Evolutionary conservation across 2,113 vertebrate species (phyloP), one percentile per base, ranked within the genome.

Genomic region (Clarias macrocephalus): DNA sequence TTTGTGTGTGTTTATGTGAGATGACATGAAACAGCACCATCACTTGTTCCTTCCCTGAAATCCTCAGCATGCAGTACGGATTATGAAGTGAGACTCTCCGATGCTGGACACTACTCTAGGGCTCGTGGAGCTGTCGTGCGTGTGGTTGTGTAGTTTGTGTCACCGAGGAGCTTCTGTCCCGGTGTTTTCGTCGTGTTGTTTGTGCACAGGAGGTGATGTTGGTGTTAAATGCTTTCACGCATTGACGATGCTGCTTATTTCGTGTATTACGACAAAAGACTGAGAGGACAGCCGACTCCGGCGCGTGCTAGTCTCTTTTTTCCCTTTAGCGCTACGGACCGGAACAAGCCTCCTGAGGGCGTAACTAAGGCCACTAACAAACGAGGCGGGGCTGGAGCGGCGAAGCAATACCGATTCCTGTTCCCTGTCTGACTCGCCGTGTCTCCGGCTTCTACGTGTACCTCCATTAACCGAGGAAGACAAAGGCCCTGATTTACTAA

Each of bases 201-300:
- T 93, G 75, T 92, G 92, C 89, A 91, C 90, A 86, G 72, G 62
- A 82, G 63, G 76, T 84, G 48, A 48, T 8, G 48, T 86, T 85
- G 87, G 90, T 89, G 89, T 86, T 92, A 57, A 92, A 93, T 92
- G 92, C 91, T 87, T 23, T 92, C 85, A 88, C 92, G 93, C 92
- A 92, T 93, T 91, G 89, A 90, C 88, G 89, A 93, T 93, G 93
- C 94, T 95, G 95, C 93, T 94, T 93, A 91, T 88, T 88, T 85
- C 70, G 60, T 75, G 79, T 63, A 87, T 87, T 91, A 90, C 86
- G 84, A 77, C 75, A 1, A 88, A 85, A 83, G 87, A 86, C 85
- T 90, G 89, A 94, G 92, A 94, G 93, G 93, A 93, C 91, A 94
- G 93, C 92, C 93, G 91, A 92, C 92, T 91, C 92, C 93, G 90